Evolutionary conservation across 2,113 vertebrate genomes (phyloP).

Genomic region (Opisthocomus hoazin): DNA sequence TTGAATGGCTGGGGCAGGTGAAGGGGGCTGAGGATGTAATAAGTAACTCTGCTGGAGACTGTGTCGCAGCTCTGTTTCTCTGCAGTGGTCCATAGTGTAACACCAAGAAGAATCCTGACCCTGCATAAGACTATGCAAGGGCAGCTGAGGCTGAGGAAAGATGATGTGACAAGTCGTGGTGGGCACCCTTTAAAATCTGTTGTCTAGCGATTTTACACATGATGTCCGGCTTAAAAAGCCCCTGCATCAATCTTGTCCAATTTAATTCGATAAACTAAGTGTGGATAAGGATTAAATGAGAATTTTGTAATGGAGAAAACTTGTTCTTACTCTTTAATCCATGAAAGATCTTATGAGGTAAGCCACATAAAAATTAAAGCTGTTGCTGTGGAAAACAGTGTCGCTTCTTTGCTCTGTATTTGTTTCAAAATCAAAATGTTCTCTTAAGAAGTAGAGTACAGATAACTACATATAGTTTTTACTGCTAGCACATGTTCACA

Average conservation of each 20-base stretch:
- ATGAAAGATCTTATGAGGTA: slow-evolving; percentile 68
- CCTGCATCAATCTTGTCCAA: slow-evolving; percentile 89
- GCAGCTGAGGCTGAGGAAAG: slow-evolving; percentile 84
- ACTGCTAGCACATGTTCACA: neutral
- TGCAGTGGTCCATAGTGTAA: slow-evolving; percentile 90
- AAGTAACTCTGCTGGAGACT: slow-evolving; percentile 97
- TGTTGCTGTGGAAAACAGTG: neutral
- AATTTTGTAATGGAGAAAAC: slow-evolving; percentile 86
- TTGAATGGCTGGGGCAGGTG: slow-evolving; percentile 96
- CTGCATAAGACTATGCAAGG: slow-evolving; percentile 73
- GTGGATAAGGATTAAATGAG: slow-evolving; percentile 98
- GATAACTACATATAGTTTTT: neutral
- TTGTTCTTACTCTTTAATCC: slow-evolving; percentile 76
- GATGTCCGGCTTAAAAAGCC: slow-evolving; percentile 87
- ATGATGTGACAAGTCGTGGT: slow-evolving; percentile 92
- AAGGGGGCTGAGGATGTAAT: slow-evolving; percentile 87
- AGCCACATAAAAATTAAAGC: slow-evolving; percentile 60
- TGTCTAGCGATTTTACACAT: slow-evolving; percentile 99
- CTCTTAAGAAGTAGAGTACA: neutral
- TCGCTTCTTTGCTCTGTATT: neutral
- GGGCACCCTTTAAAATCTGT: slow-evolving; percentile 90
- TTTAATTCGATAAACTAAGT: slow-evolving; percentile 99
- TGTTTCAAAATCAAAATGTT: neutral
- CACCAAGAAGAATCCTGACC: slow-evolving; percentile 92
- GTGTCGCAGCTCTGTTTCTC: slow-evolving; percentile 93